Conservation (phyloP, 2,113 vertebrate species). For the Donacobius atricapilla region DNA sequence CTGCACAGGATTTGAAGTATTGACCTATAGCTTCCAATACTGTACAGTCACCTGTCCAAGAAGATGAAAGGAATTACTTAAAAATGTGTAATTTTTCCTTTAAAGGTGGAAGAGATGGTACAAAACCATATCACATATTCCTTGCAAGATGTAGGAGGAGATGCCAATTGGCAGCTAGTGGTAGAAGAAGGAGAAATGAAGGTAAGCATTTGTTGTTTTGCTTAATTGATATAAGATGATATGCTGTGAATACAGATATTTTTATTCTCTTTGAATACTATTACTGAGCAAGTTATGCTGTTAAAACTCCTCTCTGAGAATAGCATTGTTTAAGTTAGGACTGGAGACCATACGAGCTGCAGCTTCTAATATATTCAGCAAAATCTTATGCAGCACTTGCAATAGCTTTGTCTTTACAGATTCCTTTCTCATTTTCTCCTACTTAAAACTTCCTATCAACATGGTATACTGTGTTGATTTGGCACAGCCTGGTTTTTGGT, state of each 20-base stretch:
- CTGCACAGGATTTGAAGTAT: background rate
- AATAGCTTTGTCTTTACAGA: background rate
- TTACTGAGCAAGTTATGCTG: background rate
- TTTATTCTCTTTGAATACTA: background rate
- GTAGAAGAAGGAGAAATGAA: conserved; percentile 98
- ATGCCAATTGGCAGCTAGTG: conserved; percentile 96
- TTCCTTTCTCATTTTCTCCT: background rate
- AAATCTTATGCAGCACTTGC: background rate
- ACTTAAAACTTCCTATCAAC: background rate
- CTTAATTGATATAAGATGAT: background rate
- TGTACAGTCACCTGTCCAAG: background rate
- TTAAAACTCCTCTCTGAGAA: background rate
- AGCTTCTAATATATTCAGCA: background rate
- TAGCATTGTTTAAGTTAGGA: background rate
- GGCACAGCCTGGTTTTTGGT: background rate
- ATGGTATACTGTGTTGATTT: background rate
- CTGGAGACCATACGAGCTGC: background rate
- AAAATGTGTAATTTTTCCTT: conserved; percentile 3
- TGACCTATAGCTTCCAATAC: background rate
- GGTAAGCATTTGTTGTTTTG: conserved; percentile 69
- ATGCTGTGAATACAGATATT: background rate
- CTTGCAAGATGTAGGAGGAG: conserved; percentile 91
- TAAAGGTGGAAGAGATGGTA: conserved; percentile 92
- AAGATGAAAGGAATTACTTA: background rate
- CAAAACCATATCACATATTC: conserved; percentile 94